These are phyloP conservation scores for Odontothrips loti DNA, from an alignment of 2,888 invertebrate genomes.

Conservation along the genomic window DNA sequence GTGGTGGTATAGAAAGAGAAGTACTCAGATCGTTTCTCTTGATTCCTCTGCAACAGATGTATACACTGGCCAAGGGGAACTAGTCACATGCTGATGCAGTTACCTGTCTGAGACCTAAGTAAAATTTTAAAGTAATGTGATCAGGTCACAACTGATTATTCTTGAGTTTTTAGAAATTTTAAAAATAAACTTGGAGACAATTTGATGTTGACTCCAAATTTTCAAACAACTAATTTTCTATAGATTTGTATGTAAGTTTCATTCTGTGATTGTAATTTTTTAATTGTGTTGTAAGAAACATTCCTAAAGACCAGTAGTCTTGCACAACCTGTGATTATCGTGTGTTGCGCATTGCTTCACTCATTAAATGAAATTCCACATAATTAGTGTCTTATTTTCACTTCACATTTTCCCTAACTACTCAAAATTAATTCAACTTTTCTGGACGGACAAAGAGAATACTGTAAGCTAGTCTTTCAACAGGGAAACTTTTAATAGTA, in stretches of 20 bases:
- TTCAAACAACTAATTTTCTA: too few species aligned
- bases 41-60: too few species aligned
- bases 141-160: neutral
- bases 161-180: neutral
- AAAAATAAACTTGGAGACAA: neutral
- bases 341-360: too few species aligned
- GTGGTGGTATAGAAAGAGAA: too few species aligned
- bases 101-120: too few species aligned
- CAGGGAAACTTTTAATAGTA: constrained; percentile 48
- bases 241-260: neutral
- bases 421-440: neutral
- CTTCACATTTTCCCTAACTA: neutral
- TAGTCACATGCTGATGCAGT: too few species aligned
- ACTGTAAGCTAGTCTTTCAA: too few species aligned
- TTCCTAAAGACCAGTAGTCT: neutral
- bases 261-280: neutral
- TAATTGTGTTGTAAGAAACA: too few species aligned
- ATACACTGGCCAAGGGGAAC: too few species aligned
- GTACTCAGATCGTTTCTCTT: too few species aligned
- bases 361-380: neutral
- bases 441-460: neutral
- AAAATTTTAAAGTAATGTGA: too few species aligned
- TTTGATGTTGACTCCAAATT: too few species aligned
- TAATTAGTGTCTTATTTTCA: neutral
- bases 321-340: neutral